A percentile compares a stretch with the other conserved stretches of the same genome.
phyloP scores from a whole-genome alignment of 2,113 vertebrate genomes.

The Rutilus rutilus region DNA sequence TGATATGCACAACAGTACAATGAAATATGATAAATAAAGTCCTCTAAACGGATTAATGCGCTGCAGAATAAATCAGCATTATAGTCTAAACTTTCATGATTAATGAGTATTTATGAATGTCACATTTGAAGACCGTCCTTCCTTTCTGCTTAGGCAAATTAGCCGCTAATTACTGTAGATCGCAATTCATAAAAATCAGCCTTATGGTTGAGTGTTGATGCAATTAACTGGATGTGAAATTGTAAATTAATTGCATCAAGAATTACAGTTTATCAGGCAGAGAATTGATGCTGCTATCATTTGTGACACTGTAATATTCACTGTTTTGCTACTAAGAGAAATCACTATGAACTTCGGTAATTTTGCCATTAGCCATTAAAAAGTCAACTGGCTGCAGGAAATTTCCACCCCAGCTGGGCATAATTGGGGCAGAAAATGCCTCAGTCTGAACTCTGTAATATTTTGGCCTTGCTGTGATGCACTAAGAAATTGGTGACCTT shows the following conservation, averaged over 20 bases:
- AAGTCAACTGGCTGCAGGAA: neutral
- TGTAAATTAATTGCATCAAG: slow-evolving; percentile 69
- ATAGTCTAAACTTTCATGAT: slow-evolving; percentile 69
- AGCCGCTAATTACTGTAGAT: slow-evolving; percentile 72
- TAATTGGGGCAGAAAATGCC: slow-evolving; percentile 22
- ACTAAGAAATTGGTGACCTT: slow-evolving; percentile 2
- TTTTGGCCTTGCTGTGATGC: slow-evolving; percentile 13
- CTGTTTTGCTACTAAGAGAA: neutral
- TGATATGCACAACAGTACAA: neutral
- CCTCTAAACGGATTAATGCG: slow-evolving; percentile 29
- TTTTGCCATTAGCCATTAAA: slow-evolving; percentile 12
- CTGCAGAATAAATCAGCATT: slow-evolving; percentile 70
- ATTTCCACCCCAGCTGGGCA: neutral
- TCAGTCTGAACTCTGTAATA: slow-evolving; percentile 24
- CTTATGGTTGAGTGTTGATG: slow-evolving; percentile 68
- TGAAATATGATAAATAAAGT: slow-evolving; percentile 26
- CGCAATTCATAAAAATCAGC: slow-evolving; percentile 70
- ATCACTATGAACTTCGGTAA: neutral
- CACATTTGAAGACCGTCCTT: slow-evolving; percentile 63
- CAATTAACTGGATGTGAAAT: slow-evolving; percentile 79
- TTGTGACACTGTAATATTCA: slow-evolving; percentile 59
- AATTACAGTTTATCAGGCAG: slow-evolving; percentile 58
- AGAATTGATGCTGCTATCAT: slow-evolving; percentile 65
- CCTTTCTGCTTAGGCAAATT: slow-evolving; percentile 68
- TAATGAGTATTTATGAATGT: slow-evolving; percentile 76